Percentiles rank a stretch among this genome's conserved stretches.
Evolutionary conservation across 2,888 invertebrate species (phyloP).

Genomic region (Calephelis perditalis): DNA sequence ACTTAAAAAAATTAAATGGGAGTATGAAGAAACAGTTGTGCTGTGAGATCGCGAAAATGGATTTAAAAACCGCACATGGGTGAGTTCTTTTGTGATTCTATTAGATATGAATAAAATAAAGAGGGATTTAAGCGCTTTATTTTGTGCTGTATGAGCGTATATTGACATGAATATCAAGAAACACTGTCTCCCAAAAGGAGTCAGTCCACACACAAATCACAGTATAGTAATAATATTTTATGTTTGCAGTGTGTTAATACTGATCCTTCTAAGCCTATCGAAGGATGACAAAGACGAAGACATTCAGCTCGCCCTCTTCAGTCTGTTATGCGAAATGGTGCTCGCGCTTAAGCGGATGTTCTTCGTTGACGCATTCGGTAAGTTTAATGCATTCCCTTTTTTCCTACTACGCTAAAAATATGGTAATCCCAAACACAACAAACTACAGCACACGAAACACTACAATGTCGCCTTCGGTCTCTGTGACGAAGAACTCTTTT

Average conservation of each 20-base stretch:
- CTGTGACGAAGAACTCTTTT: no score
- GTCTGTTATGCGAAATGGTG: constrained; percentile 51
- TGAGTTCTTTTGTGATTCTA: constrained; percentile 29
- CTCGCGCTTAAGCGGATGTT: constrained; percentile 43
- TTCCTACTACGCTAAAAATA: no score
- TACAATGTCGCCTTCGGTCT: no score
- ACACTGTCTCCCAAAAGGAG: no score
- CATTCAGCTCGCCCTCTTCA: constrained; percentile 46
- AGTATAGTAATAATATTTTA: background rate
- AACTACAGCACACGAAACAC: no score
- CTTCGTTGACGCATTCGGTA: constrained; percentile 55
- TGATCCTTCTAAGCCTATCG: constrained; percentile 45
- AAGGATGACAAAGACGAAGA: constrained; percentile 40
- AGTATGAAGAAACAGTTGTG: constrained; percentile 46
- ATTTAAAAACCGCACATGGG: constrained; percentile 51
- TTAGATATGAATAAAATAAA: background rate
- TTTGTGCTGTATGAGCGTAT: no score
- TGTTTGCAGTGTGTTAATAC: constrained; percentile 49
- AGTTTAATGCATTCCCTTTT: constrained; percentile 27
- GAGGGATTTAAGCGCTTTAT: no score
- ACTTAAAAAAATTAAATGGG: constrained; percentile 41
- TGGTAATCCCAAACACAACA: no score
- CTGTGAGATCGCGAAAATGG: constrained; percentile 47
- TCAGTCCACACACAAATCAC: no score
- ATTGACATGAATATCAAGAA: no score